Evolutionary conservation across 2,888 invertebrate genomes (phyloP).

Genomic region (Drosophila atroscutellata): DNA sequence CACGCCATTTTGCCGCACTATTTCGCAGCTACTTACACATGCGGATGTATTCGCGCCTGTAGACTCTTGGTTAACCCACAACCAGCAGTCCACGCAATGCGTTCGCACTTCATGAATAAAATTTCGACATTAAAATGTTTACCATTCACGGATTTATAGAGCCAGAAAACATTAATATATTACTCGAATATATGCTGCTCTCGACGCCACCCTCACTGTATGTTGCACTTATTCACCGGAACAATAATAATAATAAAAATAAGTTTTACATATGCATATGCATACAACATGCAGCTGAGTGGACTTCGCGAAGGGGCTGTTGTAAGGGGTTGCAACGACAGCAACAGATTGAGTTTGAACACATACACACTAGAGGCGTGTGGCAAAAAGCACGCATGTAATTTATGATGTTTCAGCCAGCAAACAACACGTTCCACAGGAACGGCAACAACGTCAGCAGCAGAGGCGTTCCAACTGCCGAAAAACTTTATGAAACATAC

Average conservation of each 20-base stretch:
- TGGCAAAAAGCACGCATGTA: slow-evolving; percentile 78
- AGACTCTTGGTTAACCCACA: slow-evolving; percentile 16
- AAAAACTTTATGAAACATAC: slow-evolving; percentile 67
- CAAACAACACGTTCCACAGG: slow-evolving; percentile 77
- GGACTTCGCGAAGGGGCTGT: background rate
- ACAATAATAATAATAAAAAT: slow-evolving; percentile 13
- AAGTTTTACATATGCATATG: slow-evolving; percentile 51
- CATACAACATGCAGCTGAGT: slow-evolving; percentile 30
- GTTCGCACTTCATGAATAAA: slow-evolving; percentile 69
- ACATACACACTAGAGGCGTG: slow-evolving; percentile 75
- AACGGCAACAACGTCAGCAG: slow-evolving; percentile 42
- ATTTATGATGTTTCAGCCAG: slow-evolving; percentile 81
- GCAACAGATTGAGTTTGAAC: slow-evolving; percentile 64
- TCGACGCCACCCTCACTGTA: slow-evolving; percentile 12
- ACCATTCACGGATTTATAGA: slow-evolving; percentile 60
- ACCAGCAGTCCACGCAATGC: slow-evolving; percentile 13
- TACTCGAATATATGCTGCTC: slow-evolving; percentile 24
- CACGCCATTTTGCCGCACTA: slow-evolving; percentile 28
- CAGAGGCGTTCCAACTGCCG: slow-evolving; percentile 35
- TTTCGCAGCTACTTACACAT: slow-evolving; percentile 4
- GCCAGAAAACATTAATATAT: slow-evolving; percentile 54
- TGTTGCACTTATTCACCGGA: slow-evolving; percentile 16
- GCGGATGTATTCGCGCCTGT: slow-evolving; percentile 7
- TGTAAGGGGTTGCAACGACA: slow-evolving; percentile 1
- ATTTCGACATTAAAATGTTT: slow-evolving; percentile 58